phyloP scores from a whole-genome alignment of 2,888 invertebrate genomes.

The Lacanobia oleracea region DNA sequence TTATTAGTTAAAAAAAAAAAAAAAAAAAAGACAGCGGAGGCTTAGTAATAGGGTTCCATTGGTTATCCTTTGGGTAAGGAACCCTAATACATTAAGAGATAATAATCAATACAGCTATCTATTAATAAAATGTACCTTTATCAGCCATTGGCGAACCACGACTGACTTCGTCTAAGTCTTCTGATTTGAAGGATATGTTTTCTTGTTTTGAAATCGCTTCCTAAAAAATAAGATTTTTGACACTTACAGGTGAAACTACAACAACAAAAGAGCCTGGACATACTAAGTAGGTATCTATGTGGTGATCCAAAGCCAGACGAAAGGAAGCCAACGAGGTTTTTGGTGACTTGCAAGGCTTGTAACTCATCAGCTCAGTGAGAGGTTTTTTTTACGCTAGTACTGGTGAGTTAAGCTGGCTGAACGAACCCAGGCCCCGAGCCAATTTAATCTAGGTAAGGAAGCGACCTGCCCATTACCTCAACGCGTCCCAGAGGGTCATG shows the following conservation, averaged over 20 bases:
- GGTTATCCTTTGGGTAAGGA: too few relatives aligned
- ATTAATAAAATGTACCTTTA: slow-evolving; percentile 32
- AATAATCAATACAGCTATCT: neutral
- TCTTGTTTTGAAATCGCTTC: slow-evolving; percentile 75
- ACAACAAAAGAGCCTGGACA: too few relatives aligned
- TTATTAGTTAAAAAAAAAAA: too few relatives aligned
- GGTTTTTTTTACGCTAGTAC: neutral
- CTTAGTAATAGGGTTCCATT: too few relatives aligned
- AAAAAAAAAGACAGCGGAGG: too few relatives aligned
- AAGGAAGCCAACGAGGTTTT: neutral
- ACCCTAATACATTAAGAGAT: too few relatives aligned
- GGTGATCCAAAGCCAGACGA: neutral
- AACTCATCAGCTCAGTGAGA: neutral
- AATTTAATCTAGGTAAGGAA: too few relatives aligned
- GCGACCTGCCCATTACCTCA: too few relatives aligned
- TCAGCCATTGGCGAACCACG: slow-evolving; percentile 2
- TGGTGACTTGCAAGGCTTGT: neutral
- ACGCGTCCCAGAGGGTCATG: too few relatives aligned
- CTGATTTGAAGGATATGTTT: slow-evolving; percentile 47
- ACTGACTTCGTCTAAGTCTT: slow-evolving; percentile 71
- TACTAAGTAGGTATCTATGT: neutral
- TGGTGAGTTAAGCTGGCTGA: neutral
- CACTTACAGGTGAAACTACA: neutral
- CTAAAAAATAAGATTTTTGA: slow-evolving; percentile 62
- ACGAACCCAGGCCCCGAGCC: too few relatives aligned